phyloP scores from a whole-genome alignment of 1,140 invertebrate genomes.

The Bombus balteatus region DNA sequence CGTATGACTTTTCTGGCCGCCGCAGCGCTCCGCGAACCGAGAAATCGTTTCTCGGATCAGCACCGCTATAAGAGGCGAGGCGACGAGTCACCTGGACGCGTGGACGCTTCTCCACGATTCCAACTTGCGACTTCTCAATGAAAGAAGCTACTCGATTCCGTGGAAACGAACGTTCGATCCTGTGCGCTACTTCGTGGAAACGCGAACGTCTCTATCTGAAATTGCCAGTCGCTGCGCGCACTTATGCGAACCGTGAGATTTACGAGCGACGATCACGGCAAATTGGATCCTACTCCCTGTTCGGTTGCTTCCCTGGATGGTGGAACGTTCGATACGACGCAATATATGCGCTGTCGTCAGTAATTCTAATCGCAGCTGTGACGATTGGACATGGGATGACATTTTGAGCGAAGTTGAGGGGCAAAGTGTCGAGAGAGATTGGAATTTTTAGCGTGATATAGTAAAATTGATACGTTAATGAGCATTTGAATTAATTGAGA shows the following conservation, averaged over 20 bases:
- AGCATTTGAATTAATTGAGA: no score
- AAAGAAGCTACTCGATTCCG: conserved; percentile 17
- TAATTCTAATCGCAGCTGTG: background rate
- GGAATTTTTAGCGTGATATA: no score
- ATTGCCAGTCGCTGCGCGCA: conserved; percentile 20
- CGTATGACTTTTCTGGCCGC: conserved; percentile 50
- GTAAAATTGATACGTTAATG: no score
- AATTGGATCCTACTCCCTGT: conserved; percentile 34
- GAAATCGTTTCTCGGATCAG: conserved; percentile 67
- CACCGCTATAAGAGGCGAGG: conserved; percentile 39
- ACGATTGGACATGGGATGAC: background rate
- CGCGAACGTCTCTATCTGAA: conserved; percentile 40
- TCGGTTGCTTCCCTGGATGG: background rate
- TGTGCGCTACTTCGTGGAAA: conserved; percentile 25
- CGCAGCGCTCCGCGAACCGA: conserved; percentile 50
- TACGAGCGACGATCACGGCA: conserved; percentile 13
- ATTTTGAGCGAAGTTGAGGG: background rate
- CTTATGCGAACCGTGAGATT: conserved; percentile 8
- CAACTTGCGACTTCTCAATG: background rate
- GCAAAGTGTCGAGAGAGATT: no score
- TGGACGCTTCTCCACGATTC: conserved; percentile 15
- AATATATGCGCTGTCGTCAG: background rate
- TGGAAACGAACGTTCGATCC: background rate
- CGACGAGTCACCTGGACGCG: background rate
- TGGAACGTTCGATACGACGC: background rate